phyloP scores from a whole-genome alignment of 2,113 vertebrate species.

The Channa argus region DNA sequence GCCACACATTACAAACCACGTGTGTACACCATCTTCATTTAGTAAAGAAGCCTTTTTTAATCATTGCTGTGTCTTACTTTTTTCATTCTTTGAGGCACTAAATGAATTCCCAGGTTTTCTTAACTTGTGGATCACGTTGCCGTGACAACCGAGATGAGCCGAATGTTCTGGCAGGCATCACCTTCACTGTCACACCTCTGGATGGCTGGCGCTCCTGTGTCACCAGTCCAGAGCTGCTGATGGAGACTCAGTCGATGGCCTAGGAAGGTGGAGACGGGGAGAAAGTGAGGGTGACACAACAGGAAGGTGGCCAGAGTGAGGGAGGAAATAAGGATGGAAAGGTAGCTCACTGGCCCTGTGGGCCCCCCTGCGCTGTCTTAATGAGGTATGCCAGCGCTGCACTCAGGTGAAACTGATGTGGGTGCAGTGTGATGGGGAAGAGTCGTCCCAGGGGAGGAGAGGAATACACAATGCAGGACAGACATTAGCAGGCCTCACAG shows the following conservation, averaged over 20 bases:
- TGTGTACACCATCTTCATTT: neutral
- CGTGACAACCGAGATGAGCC: conserved; percentile 86
- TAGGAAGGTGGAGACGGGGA: conserved; percentile 17
- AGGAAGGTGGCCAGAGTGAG: conserved; percentile 1
- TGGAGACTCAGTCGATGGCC: conserved; percentile 39
- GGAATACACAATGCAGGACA: conserved; percentile 49
- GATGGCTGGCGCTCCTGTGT: conserved; percentile 76
- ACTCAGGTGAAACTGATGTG: conserved; percentile 71
- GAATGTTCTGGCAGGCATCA: conserved; percentile 87
- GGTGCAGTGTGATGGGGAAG: conserved; percentile 47
- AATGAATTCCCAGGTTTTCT: conserved; percentile 40
- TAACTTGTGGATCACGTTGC: conserved; percentile 80
- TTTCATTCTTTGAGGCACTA: conserved; percentile 10
- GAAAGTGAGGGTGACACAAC: conserved; percentile 20
- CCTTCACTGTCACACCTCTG: conserved; percentile 89
- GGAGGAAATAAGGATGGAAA: conserved; percentile 10
- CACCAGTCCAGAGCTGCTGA: conserved; percentile 44
- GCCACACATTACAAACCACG: neutral
- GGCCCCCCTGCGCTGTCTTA: conserved; percentile 27
- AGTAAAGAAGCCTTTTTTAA: neutral
- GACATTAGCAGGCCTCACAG: conserved; percentile 12
- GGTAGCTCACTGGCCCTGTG: conserved; percentile 9
- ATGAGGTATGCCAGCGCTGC: conserved; percentile 57
- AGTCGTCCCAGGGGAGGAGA: conserved; percentile 29
- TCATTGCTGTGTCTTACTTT: neutral